Evolutionary conservation across 30 jellyfish, hydroid and myxozoan species (phyloP), one percentile per base, ranked within the genome.

Genomic region (Haliclystus octoradiatus): DNA sequence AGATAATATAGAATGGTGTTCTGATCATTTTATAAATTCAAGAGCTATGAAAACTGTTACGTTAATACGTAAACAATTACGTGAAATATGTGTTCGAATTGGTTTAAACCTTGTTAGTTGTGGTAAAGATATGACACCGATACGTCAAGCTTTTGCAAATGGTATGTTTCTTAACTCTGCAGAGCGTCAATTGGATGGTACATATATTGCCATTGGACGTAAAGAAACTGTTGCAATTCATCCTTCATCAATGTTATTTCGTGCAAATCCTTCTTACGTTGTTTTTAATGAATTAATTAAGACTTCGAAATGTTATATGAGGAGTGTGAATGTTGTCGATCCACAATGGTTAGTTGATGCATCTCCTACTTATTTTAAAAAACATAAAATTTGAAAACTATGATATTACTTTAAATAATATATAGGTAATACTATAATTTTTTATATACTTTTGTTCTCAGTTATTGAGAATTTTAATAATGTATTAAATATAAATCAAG

Each of bases 261-360:
- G 72, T 24, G 65, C 84, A 27, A 89, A 89, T 46, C 85, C 95
- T 13, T 80, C 95, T 46, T 77, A 35, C 63, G 85, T 89, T 4
- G 70, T 89, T 2, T 89, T 50, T 73, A 82, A 80, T 9, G 98
- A 89, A 71, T 78, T 81, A 19, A 83, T 82, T 3, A 76, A 89
- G 31, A 89, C 98, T 19, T 81, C 98, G 62, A 89, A 89, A 62
- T 67, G 94, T 50, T 89, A 76, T 77, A 89, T 89, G 91, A 65
- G 95, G 14, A 69, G 62, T 33, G 72, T 87, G 68, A 64, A 88
- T 75, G 80, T 87, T 0, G 94, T 87, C 3, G 97, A 87, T 34
- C 97, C 97, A 52, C 76, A 46, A 13, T 87, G 97, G 97, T 62
- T 87, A 19, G 49, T 79, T n/a, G 82, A 87, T 67, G 84, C 94